Percentiles rank a stretch among this genome's conserved stretches.
phyloP scores from a whole-genome alignment of 2,888 invertebrate species.

The Leptogaster cylindrica region DNA sequence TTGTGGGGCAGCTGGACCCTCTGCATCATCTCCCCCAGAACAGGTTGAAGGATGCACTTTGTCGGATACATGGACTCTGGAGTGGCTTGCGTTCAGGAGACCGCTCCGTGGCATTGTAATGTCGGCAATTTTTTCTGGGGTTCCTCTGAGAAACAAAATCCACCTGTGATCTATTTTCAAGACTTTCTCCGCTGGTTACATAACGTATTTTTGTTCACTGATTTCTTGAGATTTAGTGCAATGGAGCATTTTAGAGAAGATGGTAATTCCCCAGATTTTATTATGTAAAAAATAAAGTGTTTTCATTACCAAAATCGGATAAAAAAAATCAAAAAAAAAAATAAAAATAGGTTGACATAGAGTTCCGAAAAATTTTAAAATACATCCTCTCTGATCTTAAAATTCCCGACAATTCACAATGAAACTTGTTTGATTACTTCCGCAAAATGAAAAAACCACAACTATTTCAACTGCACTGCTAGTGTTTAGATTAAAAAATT shows the following conservation, averaged over 20 bases:
- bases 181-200: conserved; percentile 20
- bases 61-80: conserved; percentile 17
- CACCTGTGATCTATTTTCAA: conserved; percentile 26
- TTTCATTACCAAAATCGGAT: too few species aligned
- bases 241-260: background rate
- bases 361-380: too few species aligned
- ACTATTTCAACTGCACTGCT: too few species aligned
- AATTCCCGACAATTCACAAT: too few species aligned
- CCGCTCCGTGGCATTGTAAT: conserved; percentile 18
- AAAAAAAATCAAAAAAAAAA: too few species aligned
- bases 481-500: too few species aligned
- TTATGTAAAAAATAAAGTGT: too few species aligned
- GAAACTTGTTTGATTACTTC: too few species aligned
- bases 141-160: conserved; percentile 7
- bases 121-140: conserved; percentile 11
- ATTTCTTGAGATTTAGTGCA: conserved; percentile 8
- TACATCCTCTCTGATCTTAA: too few species aligned
- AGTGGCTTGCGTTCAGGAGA: background rate
- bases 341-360: too few species aligned
- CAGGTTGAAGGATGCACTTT: conserved; percentile 38
- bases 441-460: too few species aligned
- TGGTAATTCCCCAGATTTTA: background rate
- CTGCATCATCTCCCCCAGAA: conserved; percentile 8
- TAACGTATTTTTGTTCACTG: conserved; percentile 4
- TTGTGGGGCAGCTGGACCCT: too few species aligned